phyloP scores from a whole-genome alignment of 2,797 vertebrate species.

The Pangasius mekongensis region DNA sequence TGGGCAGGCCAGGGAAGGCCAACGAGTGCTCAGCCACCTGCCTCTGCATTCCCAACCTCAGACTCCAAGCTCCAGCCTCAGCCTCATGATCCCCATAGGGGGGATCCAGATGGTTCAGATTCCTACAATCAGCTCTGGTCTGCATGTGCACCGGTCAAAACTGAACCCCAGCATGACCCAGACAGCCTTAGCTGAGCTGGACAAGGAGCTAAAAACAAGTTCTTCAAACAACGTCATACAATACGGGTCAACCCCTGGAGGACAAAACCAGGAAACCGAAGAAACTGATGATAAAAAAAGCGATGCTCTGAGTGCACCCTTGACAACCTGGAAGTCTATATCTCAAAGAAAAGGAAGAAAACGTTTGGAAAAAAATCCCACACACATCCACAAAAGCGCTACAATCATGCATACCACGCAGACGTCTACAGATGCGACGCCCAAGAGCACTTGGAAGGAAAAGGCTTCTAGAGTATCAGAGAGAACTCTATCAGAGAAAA shows the following conservation, averaged over 20 bases:
- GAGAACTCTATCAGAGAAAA: conserved; percentile 24
- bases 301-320: conserved; percentile 17
- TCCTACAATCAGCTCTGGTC: conserved; percentile 65
- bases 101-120: conserved; percentile 89
- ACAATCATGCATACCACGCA: conserved; percentile 5
- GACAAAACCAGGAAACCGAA: conserved; percentile 18
- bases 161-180: conserved; percentile 46
- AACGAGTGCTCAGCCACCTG: conserved; percentile 89
- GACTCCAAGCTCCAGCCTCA: conserved; percentile 66
- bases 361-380: conserved; percentile 25
- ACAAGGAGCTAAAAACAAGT: conserved; percentile 7
- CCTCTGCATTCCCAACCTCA: conserved; percentile 91
- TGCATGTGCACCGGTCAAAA: conserved; percentile 69
- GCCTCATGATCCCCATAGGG: conserved; percentile 85
- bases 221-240: not conserved
- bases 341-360: conserved; percentile 51
- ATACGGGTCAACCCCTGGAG: not conserved
- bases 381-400: conserved; percentile 22
- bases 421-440: not conserved
- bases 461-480: conserved; percentile 23
- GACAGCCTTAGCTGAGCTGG: not conserved
- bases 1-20: conserved; percentile 61
- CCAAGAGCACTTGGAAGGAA: conserved; percentile 48
- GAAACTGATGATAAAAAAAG: conserved; percentile 13
- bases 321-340: conserved; percentile 55